A percentile compares a stretch with the other conserved stretches of the same genome.
Conservation (phyloP, 2,888 invertebrate species). For the Apomyelois bistriatella region DNA sequence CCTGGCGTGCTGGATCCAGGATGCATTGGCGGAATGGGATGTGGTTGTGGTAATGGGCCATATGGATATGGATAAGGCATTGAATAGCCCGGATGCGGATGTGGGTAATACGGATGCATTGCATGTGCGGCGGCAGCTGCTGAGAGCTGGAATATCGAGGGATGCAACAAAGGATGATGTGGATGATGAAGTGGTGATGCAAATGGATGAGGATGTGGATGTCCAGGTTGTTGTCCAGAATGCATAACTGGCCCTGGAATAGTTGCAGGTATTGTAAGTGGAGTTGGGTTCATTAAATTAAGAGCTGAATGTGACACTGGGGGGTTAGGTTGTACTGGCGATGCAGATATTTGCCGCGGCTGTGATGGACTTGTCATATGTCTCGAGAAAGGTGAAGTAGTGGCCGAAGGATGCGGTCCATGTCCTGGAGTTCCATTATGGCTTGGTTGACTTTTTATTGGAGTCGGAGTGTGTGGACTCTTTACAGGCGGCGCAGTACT, state of each 20-base stretch:
- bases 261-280: constrained; percentile 81
- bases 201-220: constrained; percentile 84
- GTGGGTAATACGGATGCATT: constrained; percentile 85
- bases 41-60: constrained; percentile 86
- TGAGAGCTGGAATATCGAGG: constrained; percentile 80
- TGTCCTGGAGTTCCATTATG: constrained; percentile 64
- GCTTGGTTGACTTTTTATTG: constrained; percentile 69
- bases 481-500: constrained; percentile 79
- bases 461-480: constrained; percentile 76
- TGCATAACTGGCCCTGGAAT: constrained; percentile 86
- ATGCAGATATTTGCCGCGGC: constrained; percentile 70
- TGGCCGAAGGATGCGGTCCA: constrained; percentile 60
- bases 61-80: constrained; percentile 87
- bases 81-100: constrained; percentile 85
- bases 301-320: constrained; percentile 82
- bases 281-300: constrained; percentile 81
- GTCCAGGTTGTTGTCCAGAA: constrained; percentile 86
- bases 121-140: constrained; percentile 82
- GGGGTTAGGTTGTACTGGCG: constrained; percentile 66
- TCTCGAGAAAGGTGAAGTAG: constrained; percentile 73
- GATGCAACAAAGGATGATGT: constrained; percentile 85
- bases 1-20: constrained; percentile 68
- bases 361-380: constrained; percentile 74
- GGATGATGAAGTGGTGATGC: constrained; percentile 86
- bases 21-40: constrained; percentile 85